phyloP scores from a whole-genome alignment of 2,888 invertebrate species.

The Byasa hedistus region DNA sequence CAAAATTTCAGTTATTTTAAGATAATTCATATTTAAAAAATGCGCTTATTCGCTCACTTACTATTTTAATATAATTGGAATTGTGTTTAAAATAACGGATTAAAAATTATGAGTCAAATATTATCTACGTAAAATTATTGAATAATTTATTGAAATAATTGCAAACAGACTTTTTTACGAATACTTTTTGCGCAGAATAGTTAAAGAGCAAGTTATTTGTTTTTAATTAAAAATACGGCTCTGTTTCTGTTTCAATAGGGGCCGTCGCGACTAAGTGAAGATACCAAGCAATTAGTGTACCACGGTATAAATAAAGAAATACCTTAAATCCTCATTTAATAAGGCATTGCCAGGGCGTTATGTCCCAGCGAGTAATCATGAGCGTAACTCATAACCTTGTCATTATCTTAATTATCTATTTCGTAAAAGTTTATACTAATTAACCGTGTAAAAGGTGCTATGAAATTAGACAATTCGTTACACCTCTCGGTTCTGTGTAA shows the following conservation, averaged over 20 bases:
- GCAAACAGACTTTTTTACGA: slow-evolving; percentile 1
- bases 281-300: slow-evolving; percentile 61
- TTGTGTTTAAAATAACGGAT: background rate
- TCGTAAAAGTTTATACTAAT: slow-evolving; percentile 28
- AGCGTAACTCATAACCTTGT: slow-evolving; percentile 35
- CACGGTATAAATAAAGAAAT: slow-evolving; percentile 64
- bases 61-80: background rate
- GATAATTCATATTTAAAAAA: too few relatives aligned
- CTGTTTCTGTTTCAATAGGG: slow-evolving; percentile 45
- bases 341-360: slow-evolving; percentile 49
- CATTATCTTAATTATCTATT: slow-evolving; percentile 34
- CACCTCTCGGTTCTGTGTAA: slow-evolving; percentile 2
- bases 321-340: slow-evolving; percentile 58
- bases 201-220: too few relatives aligned
- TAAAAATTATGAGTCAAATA: background rate
- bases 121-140: background rate
- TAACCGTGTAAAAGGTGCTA: slow-evolving; percentile 32
- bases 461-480: slow-evolving; percentile 27
- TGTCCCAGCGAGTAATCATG: slow-evolving; percentile 37
- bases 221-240: slow-evolving; percentile 37
- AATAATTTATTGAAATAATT: slow-evolving; percentile 8
- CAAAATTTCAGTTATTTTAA: too few relatives aligned
- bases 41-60: too few relatives aligned
- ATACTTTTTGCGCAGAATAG: too few relatives aligned
- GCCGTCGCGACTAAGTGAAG: slow-evolving; percentile 54